A percentile compares a stretch with the other conserved stretches of the same genome.
phyloP scores from a whole-genome alignment of 1,140 invertebrate genomes.

The Bombus waltoni region DNA sequence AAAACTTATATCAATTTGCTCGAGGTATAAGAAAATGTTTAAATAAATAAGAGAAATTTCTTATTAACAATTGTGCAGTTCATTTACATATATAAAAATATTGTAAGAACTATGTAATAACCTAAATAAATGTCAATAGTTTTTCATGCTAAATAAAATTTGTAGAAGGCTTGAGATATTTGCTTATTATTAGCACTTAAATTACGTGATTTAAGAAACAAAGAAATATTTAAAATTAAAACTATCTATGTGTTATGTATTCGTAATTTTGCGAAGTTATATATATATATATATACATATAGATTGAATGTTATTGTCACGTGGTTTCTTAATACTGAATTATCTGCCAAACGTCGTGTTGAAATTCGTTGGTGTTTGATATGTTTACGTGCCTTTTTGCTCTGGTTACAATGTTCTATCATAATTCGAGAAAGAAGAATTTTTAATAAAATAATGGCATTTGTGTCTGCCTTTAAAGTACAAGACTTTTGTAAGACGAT shows the following conservation, averaged over 20 bases:
- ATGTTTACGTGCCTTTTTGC: not conserved
- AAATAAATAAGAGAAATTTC: too few species aligned
- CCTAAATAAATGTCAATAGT: not conserved
- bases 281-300: not conserved
- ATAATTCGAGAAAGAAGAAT: not conserved
- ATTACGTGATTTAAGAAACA: too few species aligned
- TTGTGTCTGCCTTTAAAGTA: not conserved
- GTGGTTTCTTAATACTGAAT: not conserved
- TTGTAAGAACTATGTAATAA: not conserved
- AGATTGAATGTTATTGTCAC: not conserved
- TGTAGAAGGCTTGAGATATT: not conserved
- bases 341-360: not conserved
- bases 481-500: constrained; percentile 12
- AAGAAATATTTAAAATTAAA: too few species aligned
- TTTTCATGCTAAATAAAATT: not conserved
- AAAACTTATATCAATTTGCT: too few species aligned
- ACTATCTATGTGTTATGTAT: not conserved
- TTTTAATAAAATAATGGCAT: constrained; percentile 8
- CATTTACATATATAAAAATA: too few species aligned
- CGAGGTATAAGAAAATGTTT: too few species aligned
- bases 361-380: not conserved
- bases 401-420: not conserved
- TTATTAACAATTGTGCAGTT: too few species aligned
- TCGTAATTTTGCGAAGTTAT: not conserved
- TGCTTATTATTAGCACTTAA: too few species aligned